Base-by-base conservation (phyloP, 2,888 invertebrate genomes). In the Heliconius hortense region DNA sequence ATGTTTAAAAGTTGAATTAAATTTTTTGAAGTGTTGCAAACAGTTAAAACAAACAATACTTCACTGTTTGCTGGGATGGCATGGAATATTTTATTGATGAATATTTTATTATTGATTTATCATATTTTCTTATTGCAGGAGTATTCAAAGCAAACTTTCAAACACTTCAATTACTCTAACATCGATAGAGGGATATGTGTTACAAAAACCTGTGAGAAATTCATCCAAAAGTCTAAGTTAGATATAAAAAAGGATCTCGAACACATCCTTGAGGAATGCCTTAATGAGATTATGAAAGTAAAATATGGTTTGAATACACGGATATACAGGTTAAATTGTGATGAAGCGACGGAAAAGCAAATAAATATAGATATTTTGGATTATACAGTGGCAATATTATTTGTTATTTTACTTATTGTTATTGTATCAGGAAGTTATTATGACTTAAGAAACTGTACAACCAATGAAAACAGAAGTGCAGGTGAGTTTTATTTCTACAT, bases 141-240 rank as follows among this genome's bases (percentile, higher is more conserved):
- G 63, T 81, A 81, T 74, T 80, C 80, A 1, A 62, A 77, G 26
- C 28, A 76, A 43, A 66, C 53, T 13, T 28, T 68, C 10, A 80
- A 76, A 68, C 80, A 80, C 62, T 81, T 74, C 63, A 79, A 81
- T 68, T 77, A 81, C 59, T 73, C 75, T 0, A 62, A 24, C 13
- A 64, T 80, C 24, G 76, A 80, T 11, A 76, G 79, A 74, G 80
- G 80, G 1, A 24, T 81, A 24, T 81, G 81, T 74, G 78, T 80
- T 4, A 78, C 75, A 1, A 72, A 72, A 31, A 68, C 72, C 13
- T 81, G 81, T 76, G 43, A 72, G 13, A 67, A 53, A 28, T 77
- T 68, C 68, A 59, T 73, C 24, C 70, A 48, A 13, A 74, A 74
- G 8, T 53, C 60, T 48, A 68, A 43, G n/a, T 48, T 74, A 43